Percentiles rank a stretch among this genome's conserved stretches.
Evolutionary conservation across 1,140 invertebrate genomes (phyloP).

Genomic region (Pogonomyrmex californicus): DNA sequence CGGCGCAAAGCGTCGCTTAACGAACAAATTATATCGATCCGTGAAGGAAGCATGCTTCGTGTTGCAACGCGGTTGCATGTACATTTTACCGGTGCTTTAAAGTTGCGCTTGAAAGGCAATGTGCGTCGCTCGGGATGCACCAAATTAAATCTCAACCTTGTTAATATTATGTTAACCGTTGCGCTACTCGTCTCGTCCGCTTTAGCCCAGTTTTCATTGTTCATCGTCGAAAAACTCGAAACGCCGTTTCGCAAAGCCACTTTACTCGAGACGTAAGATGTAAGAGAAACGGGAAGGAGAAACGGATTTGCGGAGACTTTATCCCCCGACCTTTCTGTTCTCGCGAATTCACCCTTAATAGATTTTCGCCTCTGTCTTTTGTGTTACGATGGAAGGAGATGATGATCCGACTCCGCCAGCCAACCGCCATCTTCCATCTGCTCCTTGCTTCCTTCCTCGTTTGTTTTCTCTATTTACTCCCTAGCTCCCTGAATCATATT

Average conservation of each 20-base stretch:
- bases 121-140: conserved; percentile 43
- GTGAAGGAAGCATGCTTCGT: conserved; percentile 58
- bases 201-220: conserved; percentile 63
- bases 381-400: conserved; percentile 35
- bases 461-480: conserved; percentile 47
- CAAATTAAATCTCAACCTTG: conserved; percentile 68
- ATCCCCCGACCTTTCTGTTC: conserved; percentile 15
- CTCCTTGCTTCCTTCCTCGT: conserved; percentile 12
- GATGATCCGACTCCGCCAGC: conserved; percentile 32
- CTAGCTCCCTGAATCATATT: conserved; percentile 48
- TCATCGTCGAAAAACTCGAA: conserved; percentile 49
- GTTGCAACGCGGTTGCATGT: conserved; percentile 52
- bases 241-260: conserved; percentile 51
- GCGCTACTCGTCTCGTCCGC: conserved; percentile 38
- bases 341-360: conserved; percentile 55
- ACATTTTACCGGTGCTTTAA: conserved; percentile 38
- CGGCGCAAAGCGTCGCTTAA: conserved; percentile 56
- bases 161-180: conserved; percentile 69
- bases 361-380: conserved; percentile 67
- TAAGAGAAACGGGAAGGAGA: conserved; percentile 46
- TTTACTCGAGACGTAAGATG: conserved; percentile 52
- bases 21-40: conserved; percentile 61
- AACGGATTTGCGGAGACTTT: conserved; percentile 63
- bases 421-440: conserved; percentile 21
- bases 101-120: conserved; percentile 45